Evolutionary conservation across 2,113 vertebrate species (phyloP).

Genomic region (Alouatta palliata): DNA sequence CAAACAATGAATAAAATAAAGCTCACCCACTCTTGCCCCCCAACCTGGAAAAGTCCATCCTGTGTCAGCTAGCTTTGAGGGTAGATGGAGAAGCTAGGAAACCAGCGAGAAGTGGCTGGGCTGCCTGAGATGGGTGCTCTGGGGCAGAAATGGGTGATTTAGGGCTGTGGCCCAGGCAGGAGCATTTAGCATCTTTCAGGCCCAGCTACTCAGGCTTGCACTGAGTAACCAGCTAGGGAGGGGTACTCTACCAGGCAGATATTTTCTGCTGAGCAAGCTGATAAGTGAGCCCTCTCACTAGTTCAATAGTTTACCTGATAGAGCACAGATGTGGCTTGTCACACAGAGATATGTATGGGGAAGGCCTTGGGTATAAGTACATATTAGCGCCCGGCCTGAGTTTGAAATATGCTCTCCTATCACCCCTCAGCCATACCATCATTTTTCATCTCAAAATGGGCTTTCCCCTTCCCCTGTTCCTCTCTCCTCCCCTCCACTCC

Average conservation of each 20-base stretch:
- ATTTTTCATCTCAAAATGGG: slow-evolving; percentile 66
- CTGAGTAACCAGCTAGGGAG: neutral
- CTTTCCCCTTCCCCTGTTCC: neutral
- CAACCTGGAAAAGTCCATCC: neutral
- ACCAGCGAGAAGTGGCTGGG: neutral
- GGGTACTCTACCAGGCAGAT: neutral
- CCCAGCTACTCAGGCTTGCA: neutral
- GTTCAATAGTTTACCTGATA: neutral
- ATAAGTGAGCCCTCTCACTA: neutral
- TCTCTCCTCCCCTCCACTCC: neutral
- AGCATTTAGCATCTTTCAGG: neutral
- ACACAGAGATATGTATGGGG: neutral
- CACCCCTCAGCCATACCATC: neutral
- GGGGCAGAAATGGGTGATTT: neutral
- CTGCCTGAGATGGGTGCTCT: neutral
- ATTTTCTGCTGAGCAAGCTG: neutral
- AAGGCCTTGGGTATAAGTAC: neutral
- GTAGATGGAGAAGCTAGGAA: neutral
- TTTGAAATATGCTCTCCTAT: neutral
- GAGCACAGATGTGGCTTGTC: neutral
- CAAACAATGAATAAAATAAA: neutral
- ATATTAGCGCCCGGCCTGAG: neutral
- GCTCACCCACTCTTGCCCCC: neutral
- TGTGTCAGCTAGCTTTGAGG: neutral
- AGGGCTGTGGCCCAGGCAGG: neutral